Percentiles rank a stretch among this genome's conserved stretches.
phyloP scores from a whole-genome alignment of 2,888 invertebrate species.

The Parnassius orleans region DNA sequence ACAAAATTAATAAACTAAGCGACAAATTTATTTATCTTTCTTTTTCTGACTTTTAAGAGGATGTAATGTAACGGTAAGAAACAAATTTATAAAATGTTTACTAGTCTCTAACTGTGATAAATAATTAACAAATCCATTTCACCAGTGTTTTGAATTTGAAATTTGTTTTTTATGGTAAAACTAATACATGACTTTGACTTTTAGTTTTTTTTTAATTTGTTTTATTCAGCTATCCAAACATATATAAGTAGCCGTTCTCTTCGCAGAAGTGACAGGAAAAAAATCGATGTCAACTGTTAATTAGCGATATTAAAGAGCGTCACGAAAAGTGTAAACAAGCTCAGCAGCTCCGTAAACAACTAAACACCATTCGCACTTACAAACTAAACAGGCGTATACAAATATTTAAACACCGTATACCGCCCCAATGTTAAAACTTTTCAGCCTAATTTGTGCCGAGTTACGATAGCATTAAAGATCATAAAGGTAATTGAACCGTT shows the following conservation, averaged over 20 bases:
- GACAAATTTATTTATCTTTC: no score
- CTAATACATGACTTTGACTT: no score
- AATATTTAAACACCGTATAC: slow-evolving; percentile 75
- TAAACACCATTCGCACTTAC: slow-evolving; percentile 80
- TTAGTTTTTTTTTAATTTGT: not conserved
- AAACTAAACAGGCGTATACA: slow-evolving; percentile 74
- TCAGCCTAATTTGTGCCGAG: slow-evolving; percentile 55
- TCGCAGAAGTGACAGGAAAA: slow-evolving; percentile 41
- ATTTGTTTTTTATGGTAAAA: no score
- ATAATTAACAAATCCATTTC: no score
- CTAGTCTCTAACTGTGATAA: no score
- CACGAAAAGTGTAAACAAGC: slow-evolving; percentile 60
- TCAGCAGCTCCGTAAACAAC: slow-evolving; percentile 74
- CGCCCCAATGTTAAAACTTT: slow-evolving; percentile 44
- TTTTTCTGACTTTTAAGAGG: no score
- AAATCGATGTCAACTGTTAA: slow-evolving; percentile 67
- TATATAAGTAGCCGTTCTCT: slow-evolving; percentile 3
- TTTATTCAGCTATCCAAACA: not conserved
- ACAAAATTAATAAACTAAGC: no score
- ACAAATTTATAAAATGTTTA: no score
- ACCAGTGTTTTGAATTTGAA: no score
- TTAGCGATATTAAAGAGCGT: slow-evolving; percentile 63
- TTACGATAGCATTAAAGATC: slow-evolving; percentile 43
- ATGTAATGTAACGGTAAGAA: no score
- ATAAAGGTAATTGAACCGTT: slow-evolving; percentile 36